Percentiles rank a stretch among this genome's conserved stretches.
These are phyloP conservation scores for Tipula confusa DNA, from an alignment of 2,888 invertebrate genomes.

Conservation along the genomic window DNA sequence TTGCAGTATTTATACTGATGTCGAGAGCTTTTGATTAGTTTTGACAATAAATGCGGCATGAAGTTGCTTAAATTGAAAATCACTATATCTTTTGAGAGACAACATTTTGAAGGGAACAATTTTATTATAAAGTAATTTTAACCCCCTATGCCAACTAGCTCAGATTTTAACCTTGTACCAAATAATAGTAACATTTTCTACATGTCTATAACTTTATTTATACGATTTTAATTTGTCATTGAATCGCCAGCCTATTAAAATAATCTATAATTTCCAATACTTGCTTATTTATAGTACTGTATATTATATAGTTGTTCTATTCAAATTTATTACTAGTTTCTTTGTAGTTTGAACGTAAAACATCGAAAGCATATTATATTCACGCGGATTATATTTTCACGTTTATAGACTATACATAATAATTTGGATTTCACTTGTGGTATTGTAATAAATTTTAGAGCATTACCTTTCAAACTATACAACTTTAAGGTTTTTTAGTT, in stretches of 20 bases:
- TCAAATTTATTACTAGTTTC: background rate
- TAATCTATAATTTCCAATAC: background rate
- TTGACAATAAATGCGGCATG: no score
- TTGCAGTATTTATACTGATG: no score
- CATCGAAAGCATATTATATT: background rate
- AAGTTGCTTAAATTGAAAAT: no score
- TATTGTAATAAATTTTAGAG: background rate
- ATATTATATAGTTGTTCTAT: background rate
- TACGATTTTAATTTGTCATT: background rate
- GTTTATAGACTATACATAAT: background rate
- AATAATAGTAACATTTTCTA: background rate
- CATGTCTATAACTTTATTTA: background rate
- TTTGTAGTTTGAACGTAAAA: background rate
- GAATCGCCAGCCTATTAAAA: background rate
- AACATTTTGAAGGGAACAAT: no score
- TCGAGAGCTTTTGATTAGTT: no score
- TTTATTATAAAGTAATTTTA: background rate
- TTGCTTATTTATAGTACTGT: no score
- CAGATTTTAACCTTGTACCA: background rate
- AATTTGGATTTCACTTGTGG: background rate
- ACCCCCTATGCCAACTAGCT: background rate
- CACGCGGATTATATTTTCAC: background rate
- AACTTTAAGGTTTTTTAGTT: background rate
- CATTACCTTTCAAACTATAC: background rate
- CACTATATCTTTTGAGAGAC: background rate